phyloP scores from a whole-genome alignment of 2,888 invertebrate genomes.

The Pyrochroa serraticornis region DNA sequence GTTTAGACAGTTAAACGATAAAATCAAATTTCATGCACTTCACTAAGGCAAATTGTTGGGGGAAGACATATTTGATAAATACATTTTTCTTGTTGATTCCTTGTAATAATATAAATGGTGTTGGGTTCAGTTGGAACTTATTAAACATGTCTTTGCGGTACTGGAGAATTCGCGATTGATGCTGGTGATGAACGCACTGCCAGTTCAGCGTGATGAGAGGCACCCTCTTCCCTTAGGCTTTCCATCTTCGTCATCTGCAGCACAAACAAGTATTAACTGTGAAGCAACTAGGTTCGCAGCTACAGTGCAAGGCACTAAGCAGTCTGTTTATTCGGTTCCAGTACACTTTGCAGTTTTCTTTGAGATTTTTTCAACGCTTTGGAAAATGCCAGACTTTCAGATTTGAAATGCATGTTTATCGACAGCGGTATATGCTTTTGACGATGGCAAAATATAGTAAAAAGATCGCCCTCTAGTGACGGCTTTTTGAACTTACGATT shows the following conservation, averaged over 20 bases:
- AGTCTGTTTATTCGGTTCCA: too few species aligned
- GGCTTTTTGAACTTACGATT: too few species aligned
- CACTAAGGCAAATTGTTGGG: constrained; percentile 45
- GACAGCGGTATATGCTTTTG: too few species aligned
- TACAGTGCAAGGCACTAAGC: not conserved
- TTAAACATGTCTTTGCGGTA: constrained; percentile 47
- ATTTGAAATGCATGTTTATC: too few species aligned
- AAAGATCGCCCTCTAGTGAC: too few species aligned
- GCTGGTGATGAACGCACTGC: constrained; percentile 47
- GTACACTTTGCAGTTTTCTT: too few species aligned
- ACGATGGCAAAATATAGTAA: too few species aligned
- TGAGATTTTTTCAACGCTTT: too few species aligned
- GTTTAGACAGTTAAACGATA: constrained; percentile 16
- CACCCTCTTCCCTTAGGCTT: constrained; percentile 70
- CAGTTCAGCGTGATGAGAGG: constrained; percentile 64
- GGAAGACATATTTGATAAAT: constrained; percentile 41
- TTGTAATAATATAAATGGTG: constrained; percentile 22
- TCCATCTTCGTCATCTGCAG: constrained; percentile 66
- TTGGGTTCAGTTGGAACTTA: constrained; percentile 22
- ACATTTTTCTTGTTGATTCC: constrained; percentile 7
- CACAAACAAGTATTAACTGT: constrained; percentile 23
- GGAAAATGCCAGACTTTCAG: too few species aligned
- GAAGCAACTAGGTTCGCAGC: not conserved
- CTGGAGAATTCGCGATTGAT: constrained; percentile 48
- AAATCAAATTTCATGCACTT: constrained; percentile 35